phyloP scores from a whole-genome alignment of 2,888 invertebrate genomes.

The Conistra vaccinii region DNA sequence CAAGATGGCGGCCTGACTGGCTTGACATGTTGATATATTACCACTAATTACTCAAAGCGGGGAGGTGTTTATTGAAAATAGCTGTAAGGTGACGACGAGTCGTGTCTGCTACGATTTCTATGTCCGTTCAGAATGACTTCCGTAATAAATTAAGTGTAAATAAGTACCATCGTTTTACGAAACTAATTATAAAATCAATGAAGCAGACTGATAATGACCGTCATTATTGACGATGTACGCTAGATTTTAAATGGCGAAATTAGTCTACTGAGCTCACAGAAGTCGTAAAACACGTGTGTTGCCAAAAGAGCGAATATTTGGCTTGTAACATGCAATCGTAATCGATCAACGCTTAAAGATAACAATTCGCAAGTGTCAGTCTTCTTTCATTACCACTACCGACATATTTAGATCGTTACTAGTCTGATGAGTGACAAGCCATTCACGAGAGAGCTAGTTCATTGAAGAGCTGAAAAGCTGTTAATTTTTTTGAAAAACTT shows the following conservation, averaged over 20 bases:
- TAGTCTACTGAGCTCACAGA: background rate
- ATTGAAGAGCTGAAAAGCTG: slow-evolving; percentile 40
- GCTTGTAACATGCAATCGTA: slow-evolving; percentile 30
- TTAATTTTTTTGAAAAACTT: slow-evolving; percentile 9
- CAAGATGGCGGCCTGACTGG: slow-evolving; percentile 68
- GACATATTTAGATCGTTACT: slow-evolving; percentile 27
- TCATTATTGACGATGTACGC: background rate
- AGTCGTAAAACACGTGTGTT: slow-evolving; percentile 1
- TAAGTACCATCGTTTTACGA: slow-evolving; percentile 32
- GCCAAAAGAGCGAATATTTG: slow-evolving; percentile 44
- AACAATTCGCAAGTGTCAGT: slow-evolving; percentile 42
- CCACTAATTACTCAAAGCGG: slow-evolving; percentile 87
- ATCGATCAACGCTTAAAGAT: slow-evolving; percentile 46
- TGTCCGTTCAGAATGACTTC: slow-evolving; percentile 69
- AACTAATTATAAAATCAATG: slow-evolving; percentile 44
- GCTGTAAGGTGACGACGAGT: slow-evolving; percentile 82
- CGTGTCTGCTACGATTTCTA: slow-evolving; percentile 79
- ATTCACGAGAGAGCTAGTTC: slow-evolving; percentile 31
- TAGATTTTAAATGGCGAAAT: slow-evolving; percentile 26
- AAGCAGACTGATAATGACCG: background rate
- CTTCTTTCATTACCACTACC: slow-evolving; percentile 40
- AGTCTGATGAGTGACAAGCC: slow-evolving; percentile 30
- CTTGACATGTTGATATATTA: slow-evolving; percentile 88
- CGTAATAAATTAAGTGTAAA: slow-evolving; percentile 59
- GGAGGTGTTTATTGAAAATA: slow-evolving; percentile 89